Evolutionary conservation across 2,113 vertebrate genomes (phyloP).

Genomic region (Narcine bancroftii): DNA sequence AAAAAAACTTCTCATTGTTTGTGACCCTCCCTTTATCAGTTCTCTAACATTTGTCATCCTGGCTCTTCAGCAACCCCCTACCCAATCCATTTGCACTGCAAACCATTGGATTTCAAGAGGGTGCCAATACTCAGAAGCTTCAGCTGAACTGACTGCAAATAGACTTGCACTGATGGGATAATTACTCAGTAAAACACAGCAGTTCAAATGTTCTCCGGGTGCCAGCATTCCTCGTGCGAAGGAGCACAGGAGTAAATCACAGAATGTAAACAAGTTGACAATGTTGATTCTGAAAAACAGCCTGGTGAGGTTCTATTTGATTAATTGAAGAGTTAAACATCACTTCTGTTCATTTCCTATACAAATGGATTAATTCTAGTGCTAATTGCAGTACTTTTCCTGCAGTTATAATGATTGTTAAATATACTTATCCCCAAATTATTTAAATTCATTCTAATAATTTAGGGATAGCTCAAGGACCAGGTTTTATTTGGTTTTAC

Average conservation of each 20-base stretch:
- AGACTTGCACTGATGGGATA: background rate
- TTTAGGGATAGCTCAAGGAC: background rate
- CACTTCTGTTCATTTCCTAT: background rate
- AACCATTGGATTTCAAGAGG: background rate
- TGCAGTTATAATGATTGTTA: background rate
- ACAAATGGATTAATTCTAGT: background rate
- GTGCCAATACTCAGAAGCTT: too few relatives aligned
- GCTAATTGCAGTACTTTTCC: background rate
- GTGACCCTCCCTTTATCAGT: too few relatives aligned
- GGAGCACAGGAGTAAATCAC: background rate
- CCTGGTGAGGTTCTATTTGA: background rate
- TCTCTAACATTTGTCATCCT: too few relatives aligned
- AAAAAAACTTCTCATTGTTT: too few relatives aligned
- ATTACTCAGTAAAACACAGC: background rate
- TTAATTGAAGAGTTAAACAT: background rate
- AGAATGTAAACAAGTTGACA: background rate
- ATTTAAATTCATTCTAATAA: constrained; percentile 15
- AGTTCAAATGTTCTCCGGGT: background rate
- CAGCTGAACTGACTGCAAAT: background rate
- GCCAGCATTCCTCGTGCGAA: background rate
- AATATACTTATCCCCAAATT: background rate
- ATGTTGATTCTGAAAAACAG: background rate
- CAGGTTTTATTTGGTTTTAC: background rate
- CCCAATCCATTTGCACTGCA: too few relatives aligned
- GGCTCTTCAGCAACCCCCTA: too few relatives aligned